Evolutionary conservation across 1,140 invertebrate genomes (phyloP).

Genomic region (Aleiodes sp.): DNA sequence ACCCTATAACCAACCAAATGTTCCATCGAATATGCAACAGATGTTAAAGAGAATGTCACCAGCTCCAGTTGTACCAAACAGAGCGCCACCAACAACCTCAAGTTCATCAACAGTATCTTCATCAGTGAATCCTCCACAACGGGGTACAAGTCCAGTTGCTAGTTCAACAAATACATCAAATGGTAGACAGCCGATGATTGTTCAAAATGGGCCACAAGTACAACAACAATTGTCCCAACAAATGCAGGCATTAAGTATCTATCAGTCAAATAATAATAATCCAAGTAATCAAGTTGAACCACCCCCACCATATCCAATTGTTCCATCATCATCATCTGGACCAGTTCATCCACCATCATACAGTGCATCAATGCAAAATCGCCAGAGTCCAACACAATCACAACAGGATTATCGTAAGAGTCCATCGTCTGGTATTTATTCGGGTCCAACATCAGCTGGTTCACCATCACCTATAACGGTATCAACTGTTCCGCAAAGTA

Average conservation of each 20-base stretch:
- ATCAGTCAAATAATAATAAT: constrained; percentile 69
- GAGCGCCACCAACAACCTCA: constrained; percentile 68
- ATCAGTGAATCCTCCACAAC: constrained; percentile 63
- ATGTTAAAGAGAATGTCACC: constrained; percentile 87
- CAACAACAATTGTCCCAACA: constrained; percentile 88
- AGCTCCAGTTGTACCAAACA: constrained; percentile 72
- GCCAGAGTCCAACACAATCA: constrained; percentile 85
- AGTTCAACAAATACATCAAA: constrained; percentile 60
- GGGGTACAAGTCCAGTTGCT: constrained; percentile 83
- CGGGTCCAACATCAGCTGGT: constrained; percentile 79
- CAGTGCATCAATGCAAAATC: constrained; percentile 83
- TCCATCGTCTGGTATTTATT: constrained; percentile 83
- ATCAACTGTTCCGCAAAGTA: constrained; percentile 69
- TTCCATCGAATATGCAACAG: constrained; percentile 79
- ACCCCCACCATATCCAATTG: constrained; percentile 81
- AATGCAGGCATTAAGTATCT: constrained; percentile 85
- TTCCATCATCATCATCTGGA: constrained; percentile 66
- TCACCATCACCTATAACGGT: constrained; percentile 85
- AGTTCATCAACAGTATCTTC: constrained; percentile 56
- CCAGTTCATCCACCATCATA: constrained; percentile 85
- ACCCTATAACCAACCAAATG: constrained; percentile 62
- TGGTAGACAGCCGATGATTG: constrained; percentile 78
- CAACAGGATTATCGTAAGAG: constrained; percentile 80
- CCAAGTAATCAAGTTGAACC: constrained; percentile 70
- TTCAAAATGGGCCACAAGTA: constrained; percentile 82